A percentile compares a stretch with the other conserved stretches of the same genome.
These are phyloP conservation scores for Zoanthus sociatus DNA, from an alignment of 92 coral and sea anemone species.

Conservation along the genomic window DNA sequence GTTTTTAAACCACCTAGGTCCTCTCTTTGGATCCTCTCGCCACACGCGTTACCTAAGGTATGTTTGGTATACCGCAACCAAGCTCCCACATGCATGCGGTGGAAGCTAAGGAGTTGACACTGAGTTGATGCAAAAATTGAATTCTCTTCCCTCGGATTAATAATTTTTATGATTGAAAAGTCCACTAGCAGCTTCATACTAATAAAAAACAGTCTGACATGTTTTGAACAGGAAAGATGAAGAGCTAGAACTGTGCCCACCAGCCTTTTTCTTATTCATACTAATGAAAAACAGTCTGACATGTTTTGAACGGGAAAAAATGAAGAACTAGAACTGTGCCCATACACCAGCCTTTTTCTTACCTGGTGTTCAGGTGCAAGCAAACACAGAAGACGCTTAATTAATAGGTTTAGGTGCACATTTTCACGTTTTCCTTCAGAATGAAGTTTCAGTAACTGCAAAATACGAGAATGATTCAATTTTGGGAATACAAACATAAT, in stretches of 20 bases:
- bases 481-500: background rate
- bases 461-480: background rate
- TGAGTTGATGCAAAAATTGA: too few relatives aligned
- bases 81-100: too few relatives aligned
- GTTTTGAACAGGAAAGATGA: background rate
- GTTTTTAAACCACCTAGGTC: too few relatives aligned
- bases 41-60: too few relatives aligned
- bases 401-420: constrained; percentile 66
- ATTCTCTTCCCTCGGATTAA: too few relatives aligned
- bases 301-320: background rate
- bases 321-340: background rate
- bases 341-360: background rate
- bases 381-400: constrained; percentile 79
- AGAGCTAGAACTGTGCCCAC: background rate
- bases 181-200: background rate
- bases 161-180: too few relatives aligned
- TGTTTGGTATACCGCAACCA: too few relatives aligned
- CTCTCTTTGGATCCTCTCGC: too few relatives aligned
- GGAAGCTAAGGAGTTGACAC: too few relatives aligned
- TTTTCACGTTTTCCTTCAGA: constrained; percentile 62
- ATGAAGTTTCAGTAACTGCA: constrained; percentile 51
- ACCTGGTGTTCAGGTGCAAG: constrained; percentile 96
- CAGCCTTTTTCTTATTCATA: constrained; percentile 31
- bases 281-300: too few relatives aligned
- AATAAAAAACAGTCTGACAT: too few relatives aligned